A percentile compares a stretch with the other conserved stretches of the same genome.
Conservation (phyloP, 2,113 vertebrate species). For the Aegithalos caudatus region DNA sequence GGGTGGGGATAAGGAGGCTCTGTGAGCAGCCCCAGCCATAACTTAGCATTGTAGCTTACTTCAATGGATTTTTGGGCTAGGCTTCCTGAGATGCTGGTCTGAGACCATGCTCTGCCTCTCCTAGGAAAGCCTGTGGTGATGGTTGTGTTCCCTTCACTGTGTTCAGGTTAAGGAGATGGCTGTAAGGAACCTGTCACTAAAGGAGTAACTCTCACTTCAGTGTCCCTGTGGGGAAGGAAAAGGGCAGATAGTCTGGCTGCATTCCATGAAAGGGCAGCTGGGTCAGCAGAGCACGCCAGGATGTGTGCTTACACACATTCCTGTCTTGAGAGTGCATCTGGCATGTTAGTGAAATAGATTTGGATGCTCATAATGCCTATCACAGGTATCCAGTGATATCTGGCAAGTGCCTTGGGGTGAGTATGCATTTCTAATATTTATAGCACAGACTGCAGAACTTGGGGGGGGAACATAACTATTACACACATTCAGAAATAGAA, state of each 20-base stretch:
- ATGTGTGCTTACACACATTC: accelerated
- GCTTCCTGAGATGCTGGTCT: neutral
- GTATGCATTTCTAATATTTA: neutral
- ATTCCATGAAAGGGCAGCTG: neutral
- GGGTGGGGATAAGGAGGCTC: neutral
- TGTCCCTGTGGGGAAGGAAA: neutral
- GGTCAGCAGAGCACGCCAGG: accelerated
- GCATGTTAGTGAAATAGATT: neutral
- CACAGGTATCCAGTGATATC: neutral
- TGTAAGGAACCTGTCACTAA: neutral
- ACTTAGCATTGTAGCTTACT: neutral
- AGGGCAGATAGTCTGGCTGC: neutral
- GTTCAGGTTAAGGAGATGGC: neutral
- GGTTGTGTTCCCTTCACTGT: neutral
- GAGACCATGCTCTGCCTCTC: neutral
- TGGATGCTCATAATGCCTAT: too few relatives aligned
- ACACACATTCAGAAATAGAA: neutral
- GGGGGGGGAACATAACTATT: neutral
- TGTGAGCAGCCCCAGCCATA: neutral
- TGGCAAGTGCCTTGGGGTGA: neutral
- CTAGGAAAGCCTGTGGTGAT: neutral
- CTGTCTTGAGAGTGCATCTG: accelerated
- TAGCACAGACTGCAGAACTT: neutral
- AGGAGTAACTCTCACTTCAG: neutral
- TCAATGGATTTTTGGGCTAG: neutral